These are phyloP conservation scores for Drosophila novamexicana DNA, from an alignment of 1,140 invertebrate genomes.

Conservation along the genomic window DNA sequence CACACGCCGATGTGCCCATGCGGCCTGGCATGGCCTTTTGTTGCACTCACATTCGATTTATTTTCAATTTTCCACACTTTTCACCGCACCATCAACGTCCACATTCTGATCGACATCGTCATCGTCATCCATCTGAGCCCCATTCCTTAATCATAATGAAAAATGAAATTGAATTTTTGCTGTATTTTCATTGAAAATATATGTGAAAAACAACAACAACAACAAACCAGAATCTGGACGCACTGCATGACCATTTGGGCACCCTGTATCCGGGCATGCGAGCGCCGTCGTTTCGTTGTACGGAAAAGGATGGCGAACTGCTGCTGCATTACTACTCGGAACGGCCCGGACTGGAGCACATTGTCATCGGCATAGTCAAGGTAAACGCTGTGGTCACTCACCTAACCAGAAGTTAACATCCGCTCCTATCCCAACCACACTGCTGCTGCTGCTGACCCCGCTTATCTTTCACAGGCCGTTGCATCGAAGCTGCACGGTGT, in stretches of 20 bases:
- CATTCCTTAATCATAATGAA: slow-evolving; percentile 74
- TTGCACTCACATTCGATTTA: slow-evolving; percentile 82
- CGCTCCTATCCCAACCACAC: background rate
- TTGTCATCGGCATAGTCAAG: slow-evolving; percentile 97
- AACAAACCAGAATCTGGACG: slow-evolving; percentile 92
- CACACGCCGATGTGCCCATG: slow-evolving; percentile 21
- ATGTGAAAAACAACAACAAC: slow-evolving; percentile 35
- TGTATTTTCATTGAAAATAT: slow-evolving; percentile 49
- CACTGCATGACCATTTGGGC: slow-evolving; percentile 96
- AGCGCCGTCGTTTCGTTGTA: slow-evolving; percentile 96
- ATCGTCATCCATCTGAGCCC: slow-evolving; percentile 25
- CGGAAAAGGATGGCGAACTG: slow-evolving; percentile 94
- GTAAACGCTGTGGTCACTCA: slow-evolving; percentile 85
- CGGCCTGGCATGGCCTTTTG: slow-evolving; percentile 54
- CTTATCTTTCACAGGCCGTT: slow-evolving; percentile 88
- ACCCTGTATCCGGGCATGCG: slow-evolving; percentile 97
- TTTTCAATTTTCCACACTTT: slow-evolving; percentile 83
- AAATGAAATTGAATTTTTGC: slow-evolving; percentile 83
- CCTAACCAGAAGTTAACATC: background rate
- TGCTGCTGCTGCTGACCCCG: background rate
- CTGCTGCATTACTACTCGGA: slow-evolving; percentile 97
- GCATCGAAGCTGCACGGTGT: slow-evolving; percentile 95
- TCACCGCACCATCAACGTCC: slow-evolving; percentile 54
- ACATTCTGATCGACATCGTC: slow-evolving; percentile 24
- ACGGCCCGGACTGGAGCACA: slow-evolving; percentile 94